A percentile compares a stretch with the other conserved stretches of the same genome.
Conservation (phyloP, 2,113 vertebrate species). For the Ginglymostoma cirratum region DNA sequence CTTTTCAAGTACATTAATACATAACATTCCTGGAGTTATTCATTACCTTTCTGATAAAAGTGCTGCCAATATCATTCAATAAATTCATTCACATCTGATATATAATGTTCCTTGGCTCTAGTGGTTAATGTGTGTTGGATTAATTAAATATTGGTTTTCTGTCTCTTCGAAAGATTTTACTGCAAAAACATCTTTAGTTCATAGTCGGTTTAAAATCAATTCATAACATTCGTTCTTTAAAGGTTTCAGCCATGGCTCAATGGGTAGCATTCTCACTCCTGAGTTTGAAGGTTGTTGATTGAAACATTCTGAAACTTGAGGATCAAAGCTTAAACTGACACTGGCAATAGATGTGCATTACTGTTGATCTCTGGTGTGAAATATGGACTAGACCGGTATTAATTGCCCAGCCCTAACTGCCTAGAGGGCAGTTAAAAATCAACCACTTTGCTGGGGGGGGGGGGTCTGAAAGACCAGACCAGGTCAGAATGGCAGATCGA, state of each 20-base stretch:
- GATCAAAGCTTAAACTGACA: neutral
- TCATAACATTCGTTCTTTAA: neutral
- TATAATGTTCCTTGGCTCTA: neutral
- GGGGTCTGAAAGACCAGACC: no score
- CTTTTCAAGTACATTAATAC: neutral
- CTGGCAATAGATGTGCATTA: neutral
- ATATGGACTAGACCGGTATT: no score
- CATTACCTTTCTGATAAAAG: neutral
- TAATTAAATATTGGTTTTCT: conserved; percentile 27
- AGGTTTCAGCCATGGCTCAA: neutral
- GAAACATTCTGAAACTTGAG: neutral
- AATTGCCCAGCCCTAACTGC: no score
- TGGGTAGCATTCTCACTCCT: neutral
- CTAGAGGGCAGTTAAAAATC: no score
- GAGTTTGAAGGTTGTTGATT: neutral
- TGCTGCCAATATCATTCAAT: neutral
- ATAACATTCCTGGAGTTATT: neutral
- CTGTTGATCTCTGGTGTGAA: no score
- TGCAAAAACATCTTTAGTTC: conserved; percentile 24
- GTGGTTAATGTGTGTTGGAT: neutral
- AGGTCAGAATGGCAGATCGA: no score
- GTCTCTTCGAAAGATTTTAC: neutral
- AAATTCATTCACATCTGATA: neutral
- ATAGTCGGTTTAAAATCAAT: neutral
- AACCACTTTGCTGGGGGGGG: no score